Conservation (phyloP, 2,113 vertebrate species). For the Syrrhaptes paradoxus region DNA sequence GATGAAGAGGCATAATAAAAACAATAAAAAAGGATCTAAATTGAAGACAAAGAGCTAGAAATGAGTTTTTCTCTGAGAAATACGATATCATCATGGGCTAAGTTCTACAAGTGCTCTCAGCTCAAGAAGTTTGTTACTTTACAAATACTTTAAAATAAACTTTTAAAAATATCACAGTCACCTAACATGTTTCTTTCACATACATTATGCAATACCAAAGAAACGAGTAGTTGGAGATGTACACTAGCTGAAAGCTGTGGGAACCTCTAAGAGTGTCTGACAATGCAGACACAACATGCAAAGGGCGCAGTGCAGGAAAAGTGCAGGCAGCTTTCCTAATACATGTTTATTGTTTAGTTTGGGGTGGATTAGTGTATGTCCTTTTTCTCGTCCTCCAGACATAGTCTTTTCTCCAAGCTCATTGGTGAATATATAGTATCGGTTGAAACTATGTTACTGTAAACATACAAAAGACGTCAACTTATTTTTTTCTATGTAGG, state of each 20-base stretch:
- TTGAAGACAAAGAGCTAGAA: neutral
- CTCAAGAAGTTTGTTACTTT: neutral
- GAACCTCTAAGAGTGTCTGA: neutral
- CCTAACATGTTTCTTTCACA: neutral
- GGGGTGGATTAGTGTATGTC: neutral
- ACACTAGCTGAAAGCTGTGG: neutral
- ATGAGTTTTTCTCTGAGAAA: neutral
- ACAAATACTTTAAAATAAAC: neutral
- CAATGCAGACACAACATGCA: neutral
- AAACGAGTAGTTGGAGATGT: neutral
- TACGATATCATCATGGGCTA: accelerated
- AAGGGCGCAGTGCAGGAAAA: neutral
- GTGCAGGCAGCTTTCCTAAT: neutral
- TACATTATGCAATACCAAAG: neutral
- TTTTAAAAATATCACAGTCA: neutral
- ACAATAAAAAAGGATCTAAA: neutral
- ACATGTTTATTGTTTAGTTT: neutral
- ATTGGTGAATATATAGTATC: neutral
- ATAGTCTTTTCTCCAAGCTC: neutral
- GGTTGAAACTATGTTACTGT: neutral
- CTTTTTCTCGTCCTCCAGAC: neutral
- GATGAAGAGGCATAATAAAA: neutral
- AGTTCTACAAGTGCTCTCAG: neutral
- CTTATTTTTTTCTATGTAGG: neutral
- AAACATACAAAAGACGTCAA: neutral